Evolutionary conservation across 2,797 vertebrate genomes (phyloP).

Genomic region (Astyanax mexicanus): DNA sequence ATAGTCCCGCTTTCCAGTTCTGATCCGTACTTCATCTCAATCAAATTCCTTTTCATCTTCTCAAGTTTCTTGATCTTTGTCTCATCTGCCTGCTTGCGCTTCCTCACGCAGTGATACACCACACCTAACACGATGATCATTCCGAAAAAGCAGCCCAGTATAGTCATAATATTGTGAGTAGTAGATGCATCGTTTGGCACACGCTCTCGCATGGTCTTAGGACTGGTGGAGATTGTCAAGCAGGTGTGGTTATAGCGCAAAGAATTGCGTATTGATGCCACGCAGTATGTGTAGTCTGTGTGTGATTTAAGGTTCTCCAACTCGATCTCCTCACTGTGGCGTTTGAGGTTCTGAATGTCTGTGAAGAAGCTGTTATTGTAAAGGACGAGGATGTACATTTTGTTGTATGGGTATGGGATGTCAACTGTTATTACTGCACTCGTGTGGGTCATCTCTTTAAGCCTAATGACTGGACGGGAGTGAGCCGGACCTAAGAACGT

Average conservation of each 20-base stretch:
- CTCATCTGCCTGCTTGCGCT: conserved; percentile 63
- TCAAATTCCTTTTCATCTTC: conserved; percentile 92
- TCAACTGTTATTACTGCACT: conserved; percentile 88
- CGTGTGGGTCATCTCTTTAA: conserved; percentile 83
- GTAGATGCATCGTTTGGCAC: conserved; percentile 83
- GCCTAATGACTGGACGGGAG: conserved; percentile 83
- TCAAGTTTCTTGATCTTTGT: conserved; percentile 79
- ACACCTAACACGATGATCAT: conserved; percentile 93
- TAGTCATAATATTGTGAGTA: conserved; percentile 97
- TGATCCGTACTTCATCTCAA: conserved; percentile 91
- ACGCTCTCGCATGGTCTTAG: conserved; percentile 69
- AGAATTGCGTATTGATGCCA: conserved; percentile 91
- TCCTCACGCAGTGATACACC: conserved; percentile 91
- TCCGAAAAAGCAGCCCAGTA: conserved; percentile 93
- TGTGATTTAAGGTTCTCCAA: conserved; percentile 87
- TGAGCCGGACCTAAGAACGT: conserved; percentile 79
- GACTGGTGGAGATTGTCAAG: conserved; percentile 89
- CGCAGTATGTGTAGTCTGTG: conserved; percentile 95
- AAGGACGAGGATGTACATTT: conserved; percentile 95
- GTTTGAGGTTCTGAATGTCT: conserved; percentile 88
- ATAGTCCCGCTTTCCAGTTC: conserved; percentile 85
- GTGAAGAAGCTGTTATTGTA: conserved; percentile 95
- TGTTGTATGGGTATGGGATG: conserved; percentile 92
- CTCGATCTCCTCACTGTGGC: conserved; percentile 88
- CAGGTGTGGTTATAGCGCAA: conserved; percentile 96